phyloP scores from a whole-genome alignment of 2,113 vertebrate genomes.

The Rhipidura dahli region DNA sequence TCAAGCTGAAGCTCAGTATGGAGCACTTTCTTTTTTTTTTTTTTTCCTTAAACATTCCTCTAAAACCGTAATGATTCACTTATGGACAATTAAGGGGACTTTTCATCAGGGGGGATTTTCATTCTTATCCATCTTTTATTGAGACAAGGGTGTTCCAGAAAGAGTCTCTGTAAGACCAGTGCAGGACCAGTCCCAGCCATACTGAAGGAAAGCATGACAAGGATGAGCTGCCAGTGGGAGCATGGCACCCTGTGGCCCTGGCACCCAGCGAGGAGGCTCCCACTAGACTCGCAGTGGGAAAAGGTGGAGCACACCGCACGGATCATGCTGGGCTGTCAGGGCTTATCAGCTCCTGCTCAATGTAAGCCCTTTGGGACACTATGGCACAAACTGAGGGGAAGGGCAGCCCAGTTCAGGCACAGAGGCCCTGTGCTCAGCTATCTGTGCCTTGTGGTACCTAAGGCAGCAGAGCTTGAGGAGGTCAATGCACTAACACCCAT shows the following conservation, averaged over 20 bases:
- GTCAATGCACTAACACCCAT: not conserved
- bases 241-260: accelerated
- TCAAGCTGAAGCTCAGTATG: not conserved
- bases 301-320: not conserved
- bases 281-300: not conserved
- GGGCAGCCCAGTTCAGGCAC: accelerated
- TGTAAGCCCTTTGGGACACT: not conserved
- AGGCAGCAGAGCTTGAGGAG: not conserved
- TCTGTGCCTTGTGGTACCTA: not conserved
- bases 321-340: not conserved
- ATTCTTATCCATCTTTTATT: not conserved
- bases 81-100: not conserved
- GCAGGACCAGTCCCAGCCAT: not conserved
- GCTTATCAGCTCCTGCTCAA: not conserved
- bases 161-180: not conserved
- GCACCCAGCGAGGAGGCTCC: not conserved
- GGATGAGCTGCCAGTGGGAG: not conserved
- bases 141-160: not conserved
- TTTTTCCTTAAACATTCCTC: not conserved
- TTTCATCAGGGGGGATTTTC: not conserved
- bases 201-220: not conserved
- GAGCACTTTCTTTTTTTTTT: not conserved
- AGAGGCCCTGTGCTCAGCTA: not conserved
- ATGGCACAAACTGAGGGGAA: not conserved
- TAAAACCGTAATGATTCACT: not conserved